Base-by-base conservation (phyloP, 2,888 invertebrate genomes). In the Limnephilus rhombicus region DNA sequence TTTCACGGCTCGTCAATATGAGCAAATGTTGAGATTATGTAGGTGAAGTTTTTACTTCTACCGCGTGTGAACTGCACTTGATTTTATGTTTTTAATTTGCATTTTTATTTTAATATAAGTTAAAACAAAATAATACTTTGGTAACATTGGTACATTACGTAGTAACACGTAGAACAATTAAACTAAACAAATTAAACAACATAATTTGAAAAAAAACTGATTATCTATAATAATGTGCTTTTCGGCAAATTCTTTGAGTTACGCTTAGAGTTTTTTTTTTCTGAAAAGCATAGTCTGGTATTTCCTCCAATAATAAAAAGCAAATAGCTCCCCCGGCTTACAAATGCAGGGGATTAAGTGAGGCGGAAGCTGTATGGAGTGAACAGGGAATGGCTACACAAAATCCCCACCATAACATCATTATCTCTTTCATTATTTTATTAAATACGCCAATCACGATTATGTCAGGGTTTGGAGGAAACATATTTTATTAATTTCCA, bases 341-440 rank as follows among this genome's bases (percentile, higher is more conserved):
- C 80, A 89, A 37, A 80, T 41, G 31, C 80, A 2, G 5, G 12
- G 37, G 41, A 89, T 80, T 68, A 89, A n/a, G 11, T n/a, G 80
- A 37, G 9, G 41, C 41, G 18, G 80, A 80, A 89, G 41, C 45
- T 12, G 12, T 45, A 45, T 12, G 1, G 45, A 68, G 87, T n/a
- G 31, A 86, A 86, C 87, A 15, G 31, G 34, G 34, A 45, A 12
- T 45, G 0, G 86, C 86, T 86, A 29, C 45, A 45, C 13, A 12
- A 86, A 86, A 86, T 86, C 29, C 86, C n/a, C 13, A 49, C 2
- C 37, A 86, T 86, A 49, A 45, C 45, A 86, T 86, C 49, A 86
- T 86, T 86, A 86, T n/a, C 49, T 86, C 49, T n/a, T 83, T 83
- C 41, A 83, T 83, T 83, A 83, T 83, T 37, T 83, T 41, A 83